Evolutionary conservation across 37 sponge, comb jelly and placozoan species (phyloP), one percentile per base, ranked within the genome.

Genomic region (Oopsacas minuta): DNA sequence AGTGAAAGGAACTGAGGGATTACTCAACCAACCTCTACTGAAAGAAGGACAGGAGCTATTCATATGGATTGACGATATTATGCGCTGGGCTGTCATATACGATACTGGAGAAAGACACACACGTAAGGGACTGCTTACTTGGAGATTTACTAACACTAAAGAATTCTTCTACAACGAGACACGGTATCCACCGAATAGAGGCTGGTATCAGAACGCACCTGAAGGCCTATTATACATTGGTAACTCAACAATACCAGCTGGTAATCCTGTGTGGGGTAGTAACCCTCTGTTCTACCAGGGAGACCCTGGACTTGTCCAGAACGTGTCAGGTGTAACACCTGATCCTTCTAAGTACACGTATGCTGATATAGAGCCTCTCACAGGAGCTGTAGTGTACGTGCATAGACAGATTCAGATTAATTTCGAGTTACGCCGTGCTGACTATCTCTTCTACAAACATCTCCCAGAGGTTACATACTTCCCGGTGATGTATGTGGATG

Each of bases 1-100:
- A 23, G 83, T 94, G 37, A 86, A 88, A 36, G 92, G 94, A 0
- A 94, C 92, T 1, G 94, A 94, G 82, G 94, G 94, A 35, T 82
- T 94, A 12, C 85, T 94, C 84, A 92, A 89, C 83, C 88, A 83
- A 1, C 94, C 94, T 0, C 36, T 81, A n/a, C 49, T 94, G 22
- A 42, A 90, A 22, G 52, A 88, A 82, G 89, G 88, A 35, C 89
- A 91, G 23, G 15, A 36, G 37, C 91, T 94, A 17, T 25, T 37
- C 30, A 90, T 85, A 3, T 94, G 91, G 85, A 83, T 90, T 30
- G 88, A 90, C 75, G 94, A 91, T 81, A 52, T 88, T 10, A 25
- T 51, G 52, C 90, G 94, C 0, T 94, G 37, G 75, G 75, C 75
- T n/a, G 28, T 61, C 22, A 61, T 61, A 25, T 10, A 61, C 20